Conservation (phyloP, 2,888 invertebrate genomes). For the Eupeodes luniger region DNA sequence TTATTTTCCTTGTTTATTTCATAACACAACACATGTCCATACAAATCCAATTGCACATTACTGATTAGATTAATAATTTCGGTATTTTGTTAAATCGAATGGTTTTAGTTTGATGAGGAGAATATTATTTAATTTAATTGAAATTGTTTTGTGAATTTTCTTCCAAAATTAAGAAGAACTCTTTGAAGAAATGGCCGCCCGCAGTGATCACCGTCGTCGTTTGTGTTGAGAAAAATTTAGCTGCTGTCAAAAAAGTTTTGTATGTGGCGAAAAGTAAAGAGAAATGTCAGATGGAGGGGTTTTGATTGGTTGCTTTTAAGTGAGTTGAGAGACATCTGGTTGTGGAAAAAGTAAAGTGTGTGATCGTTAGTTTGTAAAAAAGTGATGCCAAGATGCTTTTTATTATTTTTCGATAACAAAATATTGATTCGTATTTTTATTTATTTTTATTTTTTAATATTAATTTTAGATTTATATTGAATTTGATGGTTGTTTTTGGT, state of each 20-base stretch:
- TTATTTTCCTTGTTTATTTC: constrained; percentile 59
- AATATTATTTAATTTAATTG: background rate
- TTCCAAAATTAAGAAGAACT: constrained; percentile 20
- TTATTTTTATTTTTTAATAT: too few species aligned
- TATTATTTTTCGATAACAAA: background rate
- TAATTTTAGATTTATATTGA: too few species aligned
- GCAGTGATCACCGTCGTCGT: constrained; percentile 48
- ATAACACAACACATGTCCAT: constrained; percentile 37
- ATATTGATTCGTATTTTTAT: too few species aligned
- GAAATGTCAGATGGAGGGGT: constrained; percentile 46
- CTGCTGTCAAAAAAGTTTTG: constrained; percentile 53
- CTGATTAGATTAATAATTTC: constrained; percentile 40
- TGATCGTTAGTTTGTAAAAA: constrained; percentile 1
- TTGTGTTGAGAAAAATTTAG: constrained; percentile 32
- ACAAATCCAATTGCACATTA: constrained; percentile 13
- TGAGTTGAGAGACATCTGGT: constrained; percentile 50
- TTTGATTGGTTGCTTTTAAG: constrained; percentile 29
- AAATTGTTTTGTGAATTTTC: constrained; percentile 13
- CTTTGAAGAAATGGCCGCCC: constrained; percentile 60
- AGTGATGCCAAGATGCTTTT: constrained; percentile 34
- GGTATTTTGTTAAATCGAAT: constrained; percentile 13
- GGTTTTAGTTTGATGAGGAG: constrained; percentile 38
- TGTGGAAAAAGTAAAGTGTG: background rate
- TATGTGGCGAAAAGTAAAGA: constrained; percentile 10
- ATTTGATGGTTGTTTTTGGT: too few species aligned